These are phyloP conservation scores for Gymnorhina tibicen DNA, from an alignment of 2,113 vertebrate genomes.

Conservation along the genomic window DNA sequence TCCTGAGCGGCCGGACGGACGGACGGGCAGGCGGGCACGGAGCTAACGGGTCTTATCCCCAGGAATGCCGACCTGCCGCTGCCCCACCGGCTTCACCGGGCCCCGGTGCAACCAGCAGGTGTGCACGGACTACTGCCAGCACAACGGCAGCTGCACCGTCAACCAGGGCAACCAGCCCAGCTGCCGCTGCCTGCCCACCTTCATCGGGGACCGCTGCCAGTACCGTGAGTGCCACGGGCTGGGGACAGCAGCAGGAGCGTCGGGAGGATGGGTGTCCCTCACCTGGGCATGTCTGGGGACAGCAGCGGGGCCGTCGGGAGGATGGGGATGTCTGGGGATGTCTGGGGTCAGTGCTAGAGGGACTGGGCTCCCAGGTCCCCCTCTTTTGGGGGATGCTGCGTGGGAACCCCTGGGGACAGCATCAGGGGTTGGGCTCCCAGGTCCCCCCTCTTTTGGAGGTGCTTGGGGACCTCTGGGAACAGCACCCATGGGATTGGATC, in stretches of 20 bases:
- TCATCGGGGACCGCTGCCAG: conserved; percentile 91
- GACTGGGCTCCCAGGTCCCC: not conserved
- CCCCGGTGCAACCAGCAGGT: conserved; percentile 84
- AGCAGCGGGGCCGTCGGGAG: not conserved
- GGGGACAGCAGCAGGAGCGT: rapidly evolving
- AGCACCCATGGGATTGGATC: rapidly evolving
- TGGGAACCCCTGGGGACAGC: not conserved
- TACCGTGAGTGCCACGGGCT: conserved; percentile 81
- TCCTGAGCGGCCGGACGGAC: not conserved
- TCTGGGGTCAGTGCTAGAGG: no score
- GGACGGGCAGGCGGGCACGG: rapidly evolving
- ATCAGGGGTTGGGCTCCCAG: not conserved
- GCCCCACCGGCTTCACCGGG: conserved; percentile 91
- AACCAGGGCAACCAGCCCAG: conserved; percentile 93
- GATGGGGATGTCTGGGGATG: no score
- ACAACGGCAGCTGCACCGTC: conserved; percentile 87
- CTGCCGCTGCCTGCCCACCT: conserved; percentile 81
- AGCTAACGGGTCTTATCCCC: not conserved
- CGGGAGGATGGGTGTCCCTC: not conserved
- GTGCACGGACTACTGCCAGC: conserved; percentile 85
- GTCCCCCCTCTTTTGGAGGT: not conserved
- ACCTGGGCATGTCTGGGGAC: not conserved
- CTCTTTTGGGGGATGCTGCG: not conserved
- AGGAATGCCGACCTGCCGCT: conserved; percentile 94
- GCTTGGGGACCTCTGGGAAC: not conserved